Conservation (phyloP, 2,113 vertebrate species). For the Aegotheles bennettii region DNA sequence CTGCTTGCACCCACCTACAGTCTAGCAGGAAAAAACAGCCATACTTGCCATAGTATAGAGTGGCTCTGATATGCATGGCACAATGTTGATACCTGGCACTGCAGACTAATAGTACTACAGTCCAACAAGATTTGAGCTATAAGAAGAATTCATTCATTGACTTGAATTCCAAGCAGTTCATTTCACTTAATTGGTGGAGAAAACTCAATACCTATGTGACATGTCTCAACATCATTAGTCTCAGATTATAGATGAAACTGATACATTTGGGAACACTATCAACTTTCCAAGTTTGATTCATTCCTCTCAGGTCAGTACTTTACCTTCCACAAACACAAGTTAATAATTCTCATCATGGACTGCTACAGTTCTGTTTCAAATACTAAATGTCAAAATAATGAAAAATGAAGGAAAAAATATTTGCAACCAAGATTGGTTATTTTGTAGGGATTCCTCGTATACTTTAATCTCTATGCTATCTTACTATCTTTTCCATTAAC, state of each 20-base stretch:
- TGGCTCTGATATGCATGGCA: not conserved
- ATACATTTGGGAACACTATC: not conserved
- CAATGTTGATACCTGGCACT: not conserved
- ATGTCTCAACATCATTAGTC: not conserved
- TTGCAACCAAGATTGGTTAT: not conserved
- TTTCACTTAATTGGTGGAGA: not conserved
- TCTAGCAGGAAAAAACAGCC: not conserved
- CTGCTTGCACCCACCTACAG: not conserved
- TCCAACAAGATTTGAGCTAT: not conserved
- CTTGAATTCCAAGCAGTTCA: not conserved
- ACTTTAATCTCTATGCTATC: not conserved
- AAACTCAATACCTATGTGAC: not conserved
- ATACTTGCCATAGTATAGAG: not conserved
- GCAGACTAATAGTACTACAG: fast-evolving
- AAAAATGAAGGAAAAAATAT: not conserved
- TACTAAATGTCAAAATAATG: not conserved
- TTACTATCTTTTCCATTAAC: not conserved
- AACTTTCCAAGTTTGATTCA: not conserved
- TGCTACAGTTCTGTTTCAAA: not conserved
- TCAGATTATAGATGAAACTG: not conserved
- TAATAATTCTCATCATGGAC: not conserved
- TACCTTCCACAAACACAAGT: not conserved
- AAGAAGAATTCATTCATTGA: not conserved
- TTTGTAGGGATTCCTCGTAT: not conserved
- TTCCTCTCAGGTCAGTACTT: not conserved